Evolutionary conservation across 2,888 invertebrate genomes (phyloP).

Genomic region (Mythimna impura): DNA sequence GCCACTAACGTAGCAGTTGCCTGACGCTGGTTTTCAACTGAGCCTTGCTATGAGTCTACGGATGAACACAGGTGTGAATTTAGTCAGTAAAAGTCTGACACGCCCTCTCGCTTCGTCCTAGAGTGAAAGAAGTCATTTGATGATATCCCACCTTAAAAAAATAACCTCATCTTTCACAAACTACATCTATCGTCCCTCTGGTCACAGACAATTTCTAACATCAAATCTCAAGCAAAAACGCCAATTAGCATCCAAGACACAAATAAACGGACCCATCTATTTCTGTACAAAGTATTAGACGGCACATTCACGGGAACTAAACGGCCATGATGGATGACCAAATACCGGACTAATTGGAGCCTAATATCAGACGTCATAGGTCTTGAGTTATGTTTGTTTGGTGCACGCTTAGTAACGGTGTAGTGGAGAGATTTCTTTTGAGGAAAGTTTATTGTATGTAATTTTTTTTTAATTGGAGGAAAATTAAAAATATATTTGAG

Average conservation of each 20-base stretch:
- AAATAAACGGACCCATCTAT: constrained; percentile 50
- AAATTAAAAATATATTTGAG: no score
- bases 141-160: no score
- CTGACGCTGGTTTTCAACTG: no score
- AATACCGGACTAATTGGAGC: constrained; percentile 58
- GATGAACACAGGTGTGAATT: no score
- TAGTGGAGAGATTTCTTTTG: constrained; percentile 7
- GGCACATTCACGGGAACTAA: constrained; percentile 54
- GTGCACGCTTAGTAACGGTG: constrained; percentile 20
- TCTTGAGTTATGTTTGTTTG: constrained; percentile 41
- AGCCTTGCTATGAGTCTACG: no score
- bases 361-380: constrained; percentile 59
- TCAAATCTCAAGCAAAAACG: constrained; percentile 40
- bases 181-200: background rate
- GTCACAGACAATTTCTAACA: constrained; percentile 37
- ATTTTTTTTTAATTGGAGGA: no score
- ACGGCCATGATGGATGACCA: constrained; percentile 46
- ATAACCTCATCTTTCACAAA: no score
- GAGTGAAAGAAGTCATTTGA: no score
- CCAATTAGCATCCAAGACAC: constrained; percentile 42
- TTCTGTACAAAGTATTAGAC: constrained; percentile 44
- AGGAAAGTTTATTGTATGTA: no score
- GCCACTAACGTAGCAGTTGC: no score
- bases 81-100: no score
- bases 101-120: no score